A percentile compares a stretch with the other conserved stretches of the same genome.
phyloP scores from a whole-genome alignment of 92 coral and sea anemone genomes.

The Siderastrea siderea region DNA sequence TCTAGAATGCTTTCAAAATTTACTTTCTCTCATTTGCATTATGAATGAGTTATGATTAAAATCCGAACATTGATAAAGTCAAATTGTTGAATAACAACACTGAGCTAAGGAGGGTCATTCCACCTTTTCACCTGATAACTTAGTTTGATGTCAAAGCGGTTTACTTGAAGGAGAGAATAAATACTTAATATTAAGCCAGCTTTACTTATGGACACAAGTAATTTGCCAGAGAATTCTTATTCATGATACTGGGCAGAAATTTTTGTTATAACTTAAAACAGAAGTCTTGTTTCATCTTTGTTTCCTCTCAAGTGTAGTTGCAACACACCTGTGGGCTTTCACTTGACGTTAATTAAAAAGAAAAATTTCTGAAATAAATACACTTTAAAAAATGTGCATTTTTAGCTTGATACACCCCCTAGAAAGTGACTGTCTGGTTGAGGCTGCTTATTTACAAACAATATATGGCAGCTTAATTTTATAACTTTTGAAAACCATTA shows the following conservation, averaged over 20 bases:
- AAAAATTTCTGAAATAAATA: too few species aligned
- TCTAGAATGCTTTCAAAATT: not conserved
- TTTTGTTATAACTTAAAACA: too few species aligned
- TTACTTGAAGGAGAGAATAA: not conserved
- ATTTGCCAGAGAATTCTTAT: not conserved
- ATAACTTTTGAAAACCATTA: not conserved
- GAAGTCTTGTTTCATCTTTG: too few species aligned
- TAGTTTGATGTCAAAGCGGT: not conserved
- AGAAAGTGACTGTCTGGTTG: not conserved
- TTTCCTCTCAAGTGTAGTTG: not conserved
- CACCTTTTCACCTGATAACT: not conserved
- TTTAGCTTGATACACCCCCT: not conserved
- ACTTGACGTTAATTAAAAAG: not conserved
- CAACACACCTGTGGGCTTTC: too few species aligned
- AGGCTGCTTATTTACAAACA: not conserved
- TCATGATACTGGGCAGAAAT: not conserved
- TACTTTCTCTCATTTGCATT: not conserved
- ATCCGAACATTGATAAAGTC: not conserved
- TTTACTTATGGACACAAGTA: not conserved
- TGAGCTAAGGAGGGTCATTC: not conserved
- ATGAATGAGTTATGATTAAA: not conserved
- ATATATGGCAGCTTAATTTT: not conserved
- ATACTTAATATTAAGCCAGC: not conserved
- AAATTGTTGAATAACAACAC: not conserved
- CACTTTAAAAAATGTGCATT: not conserved